Evolutionary conservation across 2,113 vertebrate genomes (phyloP).

Genomic region (Mesoclemmys tuberculata): DNA sequence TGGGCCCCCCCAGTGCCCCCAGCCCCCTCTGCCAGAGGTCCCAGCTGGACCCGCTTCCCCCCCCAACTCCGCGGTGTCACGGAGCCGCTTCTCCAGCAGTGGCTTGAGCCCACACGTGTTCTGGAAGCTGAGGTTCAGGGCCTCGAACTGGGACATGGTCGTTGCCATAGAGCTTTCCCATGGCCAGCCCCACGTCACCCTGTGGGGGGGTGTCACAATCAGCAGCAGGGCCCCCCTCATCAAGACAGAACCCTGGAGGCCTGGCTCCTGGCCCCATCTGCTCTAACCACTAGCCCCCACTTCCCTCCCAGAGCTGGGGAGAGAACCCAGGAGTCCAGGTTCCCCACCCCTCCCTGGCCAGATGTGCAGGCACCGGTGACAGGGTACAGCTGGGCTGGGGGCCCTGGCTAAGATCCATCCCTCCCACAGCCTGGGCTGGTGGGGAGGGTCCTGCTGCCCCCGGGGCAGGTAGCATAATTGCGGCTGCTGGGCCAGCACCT

Average conservation of each 20-base stretch:
- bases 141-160: conserved; percentile 94
- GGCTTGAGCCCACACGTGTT: conserved; percentile 97
- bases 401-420: no score
- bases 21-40: accelerated
- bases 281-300: not conserved
- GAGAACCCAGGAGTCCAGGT: not conserved
- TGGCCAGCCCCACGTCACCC: conserved; percentile 93
- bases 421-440: no score
- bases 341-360: not conserved
- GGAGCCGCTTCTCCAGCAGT: conserved; percentile 94
- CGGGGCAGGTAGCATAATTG: no score
- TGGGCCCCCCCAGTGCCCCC: not conserved
- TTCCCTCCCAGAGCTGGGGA: not conserved
- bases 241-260: no score
- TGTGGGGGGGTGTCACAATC: conserved; percentile 22
- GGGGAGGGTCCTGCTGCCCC: no score
- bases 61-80: conserved; percentile 84
- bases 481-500: no score
- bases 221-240: not conserved
- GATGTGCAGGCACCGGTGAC: no score
- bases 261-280: not conserved
- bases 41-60: not conserved
- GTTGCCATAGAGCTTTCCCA: conserved; percentile 94
- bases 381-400: no score
- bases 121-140: conserved; percentile 95